These are phyloP conservation scores for Druceiella hillmani DNA, from an alignment of 2,888 invertebrate genomes.

Conservation along the genomic window DNA sequence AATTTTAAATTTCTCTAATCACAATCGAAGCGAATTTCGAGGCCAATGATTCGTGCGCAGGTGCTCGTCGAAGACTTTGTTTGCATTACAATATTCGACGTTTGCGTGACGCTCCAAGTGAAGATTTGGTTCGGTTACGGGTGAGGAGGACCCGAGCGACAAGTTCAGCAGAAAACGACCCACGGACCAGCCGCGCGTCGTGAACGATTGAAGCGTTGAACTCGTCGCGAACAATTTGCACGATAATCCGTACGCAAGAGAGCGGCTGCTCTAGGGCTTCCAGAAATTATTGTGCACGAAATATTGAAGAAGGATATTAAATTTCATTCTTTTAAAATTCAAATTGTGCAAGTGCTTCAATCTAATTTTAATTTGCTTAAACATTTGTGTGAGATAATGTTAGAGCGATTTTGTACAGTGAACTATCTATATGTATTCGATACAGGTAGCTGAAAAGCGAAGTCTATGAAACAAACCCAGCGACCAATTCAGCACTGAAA, in stretches of 20 bases:
- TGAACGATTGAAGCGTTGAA: conserved; percentile 16
- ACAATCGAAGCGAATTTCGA: too few relatives aligned
- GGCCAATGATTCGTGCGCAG: conserved; percentile 3
- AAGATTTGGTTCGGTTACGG: conserved; percentile 11
- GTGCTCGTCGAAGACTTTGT: conserved; percentile 13
- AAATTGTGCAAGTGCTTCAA: conserved; percentile 22
- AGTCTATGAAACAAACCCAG: too few relatives aligned
- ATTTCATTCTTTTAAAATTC: conserved; percentile 19
- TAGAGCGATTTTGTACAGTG: conserved; percentile 18
- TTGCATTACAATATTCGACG: conserved; percentile 12
- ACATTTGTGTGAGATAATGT: conserved; percentile 18
- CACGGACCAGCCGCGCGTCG: conserved; percentile 16
- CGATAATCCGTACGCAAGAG: conserved; percentile 17
- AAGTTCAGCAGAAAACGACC: conserved; percentile 12
- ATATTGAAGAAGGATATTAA: conserved; percentile 18
- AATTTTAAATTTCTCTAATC: too few relatives aligned
- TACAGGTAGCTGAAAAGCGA: too few relatives aligned
- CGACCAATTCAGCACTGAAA: too few relatives aligned
- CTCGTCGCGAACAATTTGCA: conserved; percentile 14
- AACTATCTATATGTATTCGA: too few relatives aligned
- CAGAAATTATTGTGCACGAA: too few relatives aligned
- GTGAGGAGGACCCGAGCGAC: conserved; percentile 13
- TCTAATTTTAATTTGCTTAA: conserved; percentile 17
- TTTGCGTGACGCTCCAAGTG: conserved; percentile 13
- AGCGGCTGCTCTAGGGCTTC: conserved; percentile 11